A percentile compares a stretch with the other conserved stretches of the same genome.
These are phyloP conservation scores for Corapipo altera DNA, from an alignment of 2,113 vertebrate genomes.

Conservation along the genomic window DNA sequence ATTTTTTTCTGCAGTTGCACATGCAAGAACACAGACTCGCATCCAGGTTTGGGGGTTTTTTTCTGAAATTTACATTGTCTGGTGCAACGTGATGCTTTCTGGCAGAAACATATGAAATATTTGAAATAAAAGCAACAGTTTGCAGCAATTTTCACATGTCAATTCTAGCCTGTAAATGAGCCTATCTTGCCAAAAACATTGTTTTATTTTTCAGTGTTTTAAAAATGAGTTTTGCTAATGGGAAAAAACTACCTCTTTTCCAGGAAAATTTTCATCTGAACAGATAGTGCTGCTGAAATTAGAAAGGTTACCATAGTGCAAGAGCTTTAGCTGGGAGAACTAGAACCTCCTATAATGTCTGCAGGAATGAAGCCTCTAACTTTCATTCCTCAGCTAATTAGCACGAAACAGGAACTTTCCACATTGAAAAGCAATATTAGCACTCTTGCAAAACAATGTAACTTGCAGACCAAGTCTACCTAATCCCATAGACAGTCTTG, in stretches of 20 bases:
- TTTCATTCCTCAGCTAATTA: neutral
- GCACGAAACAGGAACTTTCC: neutral
- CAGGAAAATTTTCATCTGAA: neutral
- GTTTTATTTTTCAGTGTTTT: neutral
- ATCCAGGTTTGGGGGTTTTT: neutral
- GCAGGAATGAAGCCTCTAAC: neutral
- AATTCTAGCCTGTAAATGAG: neutral
- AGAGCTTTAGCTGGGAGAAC: neutral
- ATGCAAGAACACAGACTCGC: neutral
- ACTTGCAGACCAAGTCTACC: neutral
- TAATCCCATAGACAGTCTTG: neutral
- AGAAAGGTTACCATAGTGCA: neutral
- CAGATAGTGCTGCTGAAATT: neutral
- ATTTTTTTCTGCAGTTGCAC: neutral
- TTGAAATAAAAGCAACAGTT: neutral
- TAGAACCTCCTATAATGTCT: neutral
- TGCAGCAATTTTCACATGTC: neutral
- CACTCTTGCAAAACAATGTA: neutral
- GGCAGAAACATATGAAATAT: neutral
- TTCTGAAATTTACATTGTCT: neutral
- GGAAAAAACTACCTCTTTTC: neutral
- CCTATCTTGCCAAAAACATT: neutral
- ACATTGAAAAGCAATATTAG: neutral
- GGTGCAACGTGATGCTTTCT: neutral
- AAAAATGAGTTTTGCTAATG: neutral